phyloP scores from a whole-genome alignment of 2,888 invertebrate genomes.

The Keiferia lycopersicella region DNA sequence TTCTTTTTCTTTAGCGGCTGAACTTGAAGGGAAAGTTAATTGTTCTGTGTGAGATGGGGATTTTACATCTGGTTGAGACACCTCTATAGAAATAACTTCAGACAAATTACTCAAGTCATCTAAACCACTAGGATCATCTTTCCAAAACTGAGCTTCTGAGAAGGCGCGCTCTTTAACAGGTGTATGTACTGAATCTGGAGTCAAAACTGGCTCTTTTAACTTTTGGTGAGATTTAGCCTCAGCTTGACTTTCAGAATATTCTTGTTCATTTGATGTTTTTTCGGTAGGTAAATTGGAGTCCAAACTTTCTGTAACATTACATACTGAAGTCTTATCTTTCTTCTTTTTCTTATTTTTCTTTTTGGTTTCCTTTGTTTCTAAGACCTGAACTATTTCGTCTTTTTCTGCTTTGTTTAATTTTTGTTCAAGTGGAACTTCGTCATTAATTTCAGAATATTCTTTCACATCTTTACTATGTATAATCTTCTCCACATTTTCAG shows the following conservation, averaged over 20 bases:
- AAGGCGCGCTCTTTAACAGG: slow-evolving; percentile 70
- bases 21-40: no score
- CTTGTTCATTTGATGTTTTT: neutral
- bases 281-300: slow-evolving; percentile 36
- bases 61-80: slow-evolving; percentile 38
- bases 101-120: slow-evolving; percentile 48
- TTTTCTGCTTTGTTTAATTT: neutral
- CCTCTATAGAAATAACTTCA: slow-evolving; percentile 56
- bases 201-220: slow-evolving; percentile 46
- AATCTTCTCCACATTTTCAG: slow-evolving; percentile 33
- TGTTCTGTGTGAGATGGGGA: neutral
- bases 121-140: slow-evolving; percentile 56
- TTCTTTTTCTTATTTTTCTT: slow-evolving; percentile 66
- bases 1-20: slow-evolving; percentile 17
- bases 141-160: slow-evolving; percentile 75
- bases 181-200: slow-evolving; percentile 67
- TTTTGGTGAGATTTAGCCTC: neutral
- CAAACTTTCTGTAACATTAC: slow-evolving; percentile 32
- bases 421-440: neutral
- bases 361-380: slow-evolving; percentile 38
- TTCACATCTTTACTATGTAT: slow-evolving; percentile 30
- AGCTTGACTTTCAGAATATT: slow-evolving; percentile 24
- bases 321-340: slow-evolving; percentile 51
- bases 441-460: slow-evolving; percentile 26
- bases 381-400: slow-evolving; percentile 20